Evolutionary conservation across 2,888 invertebrate genomes (phyloP).

Genomic region (Nysson spinosus): DNA sequence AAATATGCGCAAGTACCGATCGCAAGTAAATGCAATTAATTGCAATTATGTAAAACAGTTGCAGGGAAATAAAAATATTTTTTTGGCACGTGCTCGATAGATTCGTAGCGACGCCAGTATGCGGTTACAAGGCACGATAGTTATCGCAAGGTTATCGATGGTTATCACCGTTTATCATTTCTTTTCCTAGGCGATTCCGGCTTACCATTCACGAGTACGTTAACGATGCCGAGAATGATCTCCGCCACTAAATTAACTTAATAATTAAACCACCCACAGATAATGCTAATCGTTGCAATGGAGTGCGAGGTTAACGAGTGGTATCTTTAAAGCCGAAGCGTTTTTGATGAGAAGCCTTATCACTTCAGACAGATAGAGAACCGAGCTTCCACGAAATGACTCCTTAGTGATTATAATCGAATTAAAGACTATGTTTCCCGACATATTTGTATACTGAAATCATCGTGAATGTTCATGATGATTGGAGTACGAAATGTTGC

Average conservation of each 20-base stretch:
- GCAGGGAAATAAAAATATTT: slow-evolving; percentile 11
- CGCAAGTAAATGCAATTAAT: too few relatives aligned
- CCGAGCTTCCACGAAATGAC: slow-evolving; percentile 17
- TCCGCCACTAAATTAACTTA: slow-evolving; percentile 4
- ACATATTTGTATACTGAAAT: too few relatives aligned
- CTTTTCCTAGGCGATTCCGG: background rate
- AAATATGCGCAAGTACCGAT: too few relatives aligned
- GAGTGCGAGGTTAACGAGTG: slow-evolving; percentile 18
- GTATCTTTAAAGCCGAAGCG: background rate
- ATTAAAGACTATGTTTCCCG: too few relatives aligned
- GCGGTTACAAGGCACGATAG: slow-evolving; percentile 4
- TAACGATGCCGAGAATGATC: slow-evolving; percentile 9
- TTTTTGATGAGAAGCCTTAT: slow-evolving; percentile 17
- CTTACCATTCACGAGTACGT: background rate
- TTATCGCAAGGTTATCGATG: slow-evolving; percentile 43
- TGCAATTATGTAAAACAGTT: too few relatives aligned
- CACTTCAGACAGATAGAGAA: slow-evolving; percentile 1
- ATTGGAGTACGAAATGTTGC: too few relatives aligned
- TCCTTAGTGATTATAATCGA: slow-evolving; percentile 25
- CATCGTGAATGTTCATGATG: too few relatives aligned
- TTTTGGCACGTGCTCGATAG: slow-evolving; percentile 28
- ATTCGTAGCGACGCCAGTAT: slow-evolving; percentile 20
- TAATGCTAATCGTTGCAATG: slow-evolving; percentile 17
- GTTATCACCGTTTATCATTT: slow-evolving; percentile 34
- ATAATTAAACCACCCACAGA: slow-evolving; percentile 23